A percentile compares a stretch with the other conserved stretches of the same genome.
phyloP scores from a whole-genome alignment of 2,113 vertebrate species.

The Pterophyllum scalare region DNA sequence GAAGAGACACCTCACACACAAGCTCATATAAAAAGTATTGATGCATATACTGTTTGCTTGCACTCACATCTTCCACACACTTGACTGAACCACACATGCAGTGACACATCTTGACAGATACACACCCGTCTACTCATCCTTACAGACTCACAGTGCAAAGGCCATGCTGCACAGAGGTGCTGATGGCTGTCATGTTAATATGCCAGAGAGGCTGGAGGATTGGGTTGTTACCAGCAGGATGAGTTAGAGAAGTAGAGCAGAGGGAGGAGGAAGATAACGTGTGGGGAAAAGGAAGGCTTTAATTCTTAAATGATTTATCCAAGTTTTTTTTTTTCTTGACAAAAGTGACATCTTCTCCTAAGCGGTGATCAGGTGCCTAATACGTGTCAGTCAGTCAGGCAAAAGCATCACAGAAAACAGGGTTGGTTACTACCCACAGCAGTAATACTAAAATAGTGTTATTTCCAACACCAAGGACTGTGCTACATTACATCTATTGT shows the following conservation, averaged over 20 bases:
- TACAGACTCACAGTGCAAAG: constrained; percentile 60
- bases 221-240: constrained; percentile 50
- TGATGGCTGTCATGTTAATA: constrained; percentile 75
- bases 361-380: constrained; percentile 24
- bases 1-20: not conserved
- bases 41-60: constrained; percentile 1
- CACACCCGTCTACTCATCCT: constrained; percentile 48
- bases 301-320: constrained; percentile 46
- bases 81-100: constrained; percentile 42
- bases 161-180: constrained; percentile 66
- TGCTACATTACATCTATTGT: not conserved
- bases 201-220: constrained; percentile 53
- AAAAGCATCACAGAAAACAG: constrained; percentile 13
- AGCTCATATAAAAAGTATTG: not conserved
- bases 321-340: constrained; percentile 2
- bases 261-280: constrained; percentile 1
- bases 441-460: not conserved
- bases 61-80: constrained; percentile 33
- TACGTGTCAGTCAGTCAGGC: constrained; percentile 7
- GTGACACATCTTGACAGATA: constrained; percentile 64
- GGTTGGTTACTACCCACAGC: not conserved
- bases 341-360: constrained; percentile 28
- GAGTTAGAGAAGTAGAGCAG: constrained; percentile 33
- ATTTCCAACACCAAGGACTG: not conserved
- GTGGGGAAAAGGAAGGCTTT: not conserved